Evolutionary conservation across 2,888 invertebrate species (phyloP).

Genomic region (Drosophila leonis): DNA sequence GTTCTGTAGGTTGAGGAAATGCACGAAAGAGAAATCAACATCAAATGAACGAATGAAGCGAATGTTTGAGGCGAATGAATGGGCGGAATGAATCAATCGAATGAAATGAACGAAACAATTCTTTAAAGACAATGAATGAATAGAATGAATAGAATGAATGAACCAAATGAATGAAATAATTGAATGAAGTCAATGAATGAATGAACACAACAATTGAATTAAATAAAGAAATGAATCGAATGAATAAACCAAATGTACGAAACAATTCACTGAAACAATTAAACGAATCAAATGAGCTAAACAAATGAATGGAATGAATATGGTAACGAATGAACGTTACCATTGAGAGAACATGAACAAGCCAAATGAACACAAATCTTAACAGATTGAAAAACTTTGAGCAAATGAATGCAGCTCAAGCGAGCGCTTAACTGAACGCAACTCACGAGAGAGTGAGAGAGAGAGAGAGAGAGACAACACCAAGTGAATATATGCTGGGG

Average conservation of each 20-base stretch:
- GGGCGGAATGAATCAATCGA: constrained; percentile 17
- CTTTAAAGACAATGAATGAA: too few relatives aligned
- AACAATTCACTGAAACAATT: not conserved
- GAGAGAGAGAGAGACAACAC: constrained; percentile 6
- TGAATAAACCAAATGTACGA: not conserved
- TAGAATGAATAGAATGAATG: constrained; percentile 27
- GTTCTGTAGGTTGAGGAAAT: constrained; percentile 20
- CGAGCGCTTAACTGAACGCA: not conserved
- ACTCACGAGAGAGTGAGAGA: constrained; percentile 1
- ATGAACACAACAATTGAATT: constrained; percentile 29
- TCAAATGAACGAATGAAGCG: constrained; percentile 31
- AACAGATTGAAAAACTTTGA: not conserved
- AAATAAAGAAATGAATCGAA: not conserved
- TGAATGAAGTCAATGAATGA: not conserved
- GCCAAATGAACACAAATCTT: not conserved
- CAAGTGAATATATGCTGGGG: constrained; percentile 10
- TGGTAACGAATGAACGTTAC: not conserved
- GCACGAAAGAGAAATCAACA: constrained; percentile 22
- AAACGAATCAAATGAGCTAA: constrained; percentile 28
- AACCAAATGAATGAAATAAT: constrained; percentile 11
- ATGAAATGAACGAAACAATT: constrained; percentile 12
- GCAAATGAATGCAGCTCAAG: not conserved
- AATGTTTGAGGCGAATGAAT: not conserved
- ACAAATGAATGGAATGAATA: constrained; percentile 1
- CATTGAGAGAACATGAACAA: not conserved